Percentiles rank a stretch among this genome's conserved stretches.
These are phyloP conservation scores for Nyctibius bracteatus DNA, from an alignment of 2,113 vertebrate species.

Conservation along the genomic window DNA sequence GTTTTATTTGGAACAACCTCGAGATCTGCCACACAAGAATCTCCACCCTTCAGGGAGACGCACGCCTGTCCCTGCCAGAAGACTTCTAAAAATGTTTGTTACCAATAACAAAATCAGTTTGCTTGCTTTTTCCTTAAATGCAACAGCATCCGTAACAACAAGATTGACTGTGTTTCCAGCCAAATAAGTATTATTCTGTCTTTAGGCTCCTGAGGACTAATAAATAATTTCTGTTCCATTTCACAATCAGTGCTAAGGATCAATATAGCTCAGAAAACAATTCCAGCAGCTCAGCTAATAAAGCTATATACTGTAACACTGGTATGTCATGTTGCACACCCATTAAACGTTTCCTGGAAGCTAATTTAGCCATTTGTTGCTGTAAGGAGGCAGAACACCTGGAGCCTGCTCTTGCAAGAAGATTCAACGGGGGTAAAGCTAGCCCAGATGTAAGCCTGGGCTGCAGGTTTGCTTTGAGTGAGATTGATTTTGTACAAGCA, in stretches of 20 bases:
- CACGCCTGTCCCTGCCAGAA: background rate
- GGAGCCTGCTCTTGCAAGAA: background rate
- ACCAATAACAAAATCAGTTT: background rate
- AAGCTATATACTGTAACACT: background rate
- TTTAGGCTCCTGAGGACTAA: background rate
- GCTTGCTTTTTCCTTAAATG: background rate
- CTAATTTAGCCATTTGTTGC: slow-evolving; percentile 22
- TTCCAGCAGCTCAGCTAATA: slow-evolving; percentile 28
- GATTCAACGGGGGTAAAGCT: background rate
- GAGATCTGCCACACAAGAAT: rapidly evolving
- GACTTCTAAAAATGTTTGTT: background rate
- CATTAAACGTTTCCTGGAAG: background rate
- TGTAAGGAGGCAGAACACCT: slow-evolving; percentile 14
- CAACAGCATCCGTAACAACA: background rate
- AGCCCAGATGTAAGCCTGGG: background rate
- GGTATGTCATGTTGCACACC: background rate
- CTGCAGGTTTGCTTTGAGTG: background rate
- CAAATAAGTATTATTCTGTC: background rate
- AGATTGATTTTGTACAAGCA: background rate
- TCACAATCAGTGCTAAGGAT: background rate
- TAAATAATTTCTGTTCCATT: slow-evolving; percentile 8
- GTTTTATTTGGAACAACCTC: background rate
- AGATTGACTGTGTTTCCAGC: background rate
- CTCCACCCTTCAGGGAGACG: background rate
- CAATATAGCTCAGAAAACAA: slow-evolving; percentile 1